Evolutionary conservation across 1,140 invertebrate species (phyloP).

Genomic region (Orius laevigatus): DNA sequence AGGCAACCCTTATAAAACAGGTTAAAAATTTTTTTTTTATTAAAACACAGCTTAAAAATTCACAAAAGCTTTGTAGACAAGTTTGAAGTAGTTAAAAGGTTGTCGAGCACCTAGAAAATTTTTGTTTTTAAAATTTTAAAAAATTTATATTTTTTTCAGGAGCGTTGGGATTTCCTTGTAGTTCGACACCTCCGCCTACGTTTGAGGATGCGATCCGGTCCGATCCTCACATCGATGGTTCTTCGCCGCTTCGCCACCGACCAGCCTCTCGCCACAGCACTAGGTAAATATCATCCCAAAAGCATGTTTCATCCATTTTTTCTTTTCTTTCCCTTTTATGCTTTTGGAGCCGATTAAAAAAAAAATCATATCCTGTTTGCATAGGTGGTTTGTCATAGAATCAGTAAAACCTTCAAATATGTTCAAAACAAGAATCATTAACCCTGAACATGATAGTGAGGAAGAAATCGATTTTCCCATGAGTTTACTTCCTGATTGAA

Average conservation of each 20-base stretch:
- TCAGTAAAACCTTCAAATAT: no score
- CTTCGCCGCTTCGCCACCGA: constrained; percentile 26
- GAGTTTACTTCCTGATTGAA: no score
- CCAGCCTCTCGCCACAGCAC: constrained; percentile 24
- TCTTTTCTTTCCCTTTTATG: constrained; percentile 13
- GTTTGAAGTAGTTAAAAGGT: no score
- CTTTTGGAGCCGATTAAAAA: constrained; percentile 17
- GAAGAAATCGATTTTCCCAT: no score
- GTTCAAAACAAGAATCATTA: no score
- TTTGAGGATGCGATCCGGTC: constrained; percentile 54
- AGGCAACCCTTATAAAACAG: no score
- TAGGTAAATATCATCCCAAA: constrained; percentile 23
- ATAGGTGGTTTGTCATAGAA: constrained; percentile 20
- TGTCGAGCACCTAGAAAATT: no score
- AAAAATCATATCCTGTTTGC: constrained; percentile 16
- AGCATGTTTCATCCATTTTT: constrained; percentile 4
- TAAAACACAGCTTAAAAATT: no score
- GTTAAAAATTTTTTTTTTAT: no score
- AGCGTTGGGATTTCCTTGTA: constrained; percentile 38
- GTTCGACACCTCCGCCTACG: constrained; percentile 73
- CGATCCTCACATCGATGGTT: constrained; percentile 30
- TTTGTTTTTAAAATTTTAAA: no score
- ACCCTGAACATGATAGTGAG: no score
- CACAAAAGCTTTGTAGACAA: no score
- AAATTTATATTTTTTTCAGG: constrained; percentile 5